Percentiles rank a stretch among this genome's conserved stretches.
Evolutionary conservation across 2,888 invertebrate species (phyloP).

Genomic region (Apantesis nais): DNA sequence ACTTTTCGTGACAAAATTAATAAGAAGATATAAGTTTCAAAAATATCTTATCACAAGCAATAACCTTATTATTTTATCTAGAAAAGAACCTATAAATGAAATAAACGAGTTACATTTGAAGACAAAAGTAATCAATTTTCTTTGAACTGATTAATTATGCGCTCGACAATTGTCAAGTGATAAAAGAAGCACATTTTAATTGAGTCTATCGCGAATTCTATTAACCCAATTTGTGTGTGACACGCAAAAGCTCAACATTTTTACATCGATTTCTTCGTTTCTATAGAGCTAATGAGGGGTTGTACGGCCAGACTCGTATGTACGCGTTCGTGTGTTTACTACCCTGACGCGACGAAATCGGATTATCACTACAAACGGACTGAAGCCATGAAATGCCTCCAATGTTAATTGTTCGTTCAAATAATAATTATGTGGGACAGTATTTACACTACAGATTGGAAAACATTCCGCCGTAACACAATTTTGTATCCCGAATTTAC

Average conservation of each 20-base stretch:
- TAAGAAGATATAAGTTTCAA: too few species aligned
- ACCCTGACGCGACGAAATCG: constrained; percentile 66
- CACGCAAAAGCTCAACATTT: constrained; percentile 39
- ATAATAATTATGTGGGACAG: constrained; percentile 79
- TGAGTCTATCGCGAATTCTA: constrained; percentile 17
- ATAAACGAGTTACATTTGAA: neutral
- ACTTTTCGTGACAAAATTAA: too few species aligned
- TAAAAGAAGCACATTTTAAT: constrained; percentile 18
- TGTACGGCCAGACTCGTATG: constrained; percentile 37
- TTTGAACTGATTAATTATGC: constrained; percentile 16
- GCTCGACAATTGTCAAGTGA: constrained; percentile 13
- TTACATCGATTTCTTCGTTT: constrained; percentile 44
- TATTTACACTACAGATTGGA: constrained; percentile 72
- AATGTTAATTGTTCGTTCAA: constrained; percentile 77
- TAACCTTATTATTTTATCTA: neutral
- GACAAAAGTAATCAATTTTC: constrained; percentile 3
- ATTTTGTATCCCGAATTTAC: constrained; percentile 65
- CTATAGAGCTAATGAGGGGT: constrained; percentile 54
- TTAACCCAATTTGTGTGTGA: constrained; percentile 38
- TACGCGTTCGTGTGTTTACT: constrained; percentile 55
- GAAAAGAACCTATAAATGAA: neutral
- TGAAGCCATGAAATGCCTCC: constrained; percentile 56
- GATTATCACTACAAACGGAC: constrained; percentile 69
- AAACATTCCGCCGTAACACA: constrained; percentile 65
- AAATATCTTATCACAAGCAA: neutral